Evolutionary conservation across 2,797 vertebrate species (phyloP), one percentile per base, ranked within the genome.

Genomic region (Clamator glandarius): DNA sequence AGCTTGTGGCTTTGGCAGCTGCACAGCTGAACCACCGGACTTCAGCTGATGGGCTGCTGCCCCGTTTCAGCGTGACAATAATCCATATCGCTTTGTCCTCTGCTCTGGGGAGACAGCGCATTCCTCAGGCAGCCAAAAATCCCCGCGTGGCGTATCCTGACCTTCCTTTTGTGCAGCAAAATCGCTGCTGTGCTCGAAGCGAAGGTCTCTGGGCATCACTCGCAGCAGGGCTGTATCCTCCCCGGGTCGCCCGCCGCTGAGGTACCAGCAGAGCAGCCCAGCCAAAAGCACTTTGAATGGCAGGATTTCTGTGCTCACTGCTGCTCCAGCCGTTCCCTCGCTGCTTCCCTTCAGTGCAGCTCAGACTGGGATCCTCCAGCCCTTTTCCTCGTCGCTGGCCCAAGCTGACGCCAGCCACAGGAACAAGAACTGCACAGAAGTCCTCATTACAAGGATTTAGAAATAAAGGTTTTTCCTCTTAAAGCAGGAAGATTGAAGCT

Each of bases 51-150:
- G 68, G 84, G 29, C 73, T 58, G 4, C 90, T 58, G 21, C 70
- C 52, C 67, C 8, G 4, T 62, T 78, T 44, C 66, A 44, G 67
- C n/a, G 0, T 52, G 84, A 28, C 81, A 42, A 2, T 55, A 15
- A 48, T 83, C 90, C 42, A 36, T 80, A 17, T 20, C 12, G 68
- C 84, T 59, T 89, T 76, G 84, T 89, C 87, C 77, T 78, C 44
- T 1, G 48, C 76, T 85, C 58, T 63, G 25, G 3, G 63, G 21
- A 48, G 68, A 31, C 63, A 58, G 59, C 20, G 1, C 35, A 3
- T 91, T 35, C 77, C 73, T 80, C 63, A 68, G 58, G 63, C 68
- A 63, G 68, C 72, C 64, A 33, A 26, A 76, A 51, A 41, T n/a
- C n/a, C 19, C 67, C 2, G 36, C 4, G 1, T 16, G 44, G 67